Evolutionary conservation across 2,888 invertebrate species (phyloP), one percentile per base, ranked within the genome.

Genomic region (Drosophila seclusa): DNA sequence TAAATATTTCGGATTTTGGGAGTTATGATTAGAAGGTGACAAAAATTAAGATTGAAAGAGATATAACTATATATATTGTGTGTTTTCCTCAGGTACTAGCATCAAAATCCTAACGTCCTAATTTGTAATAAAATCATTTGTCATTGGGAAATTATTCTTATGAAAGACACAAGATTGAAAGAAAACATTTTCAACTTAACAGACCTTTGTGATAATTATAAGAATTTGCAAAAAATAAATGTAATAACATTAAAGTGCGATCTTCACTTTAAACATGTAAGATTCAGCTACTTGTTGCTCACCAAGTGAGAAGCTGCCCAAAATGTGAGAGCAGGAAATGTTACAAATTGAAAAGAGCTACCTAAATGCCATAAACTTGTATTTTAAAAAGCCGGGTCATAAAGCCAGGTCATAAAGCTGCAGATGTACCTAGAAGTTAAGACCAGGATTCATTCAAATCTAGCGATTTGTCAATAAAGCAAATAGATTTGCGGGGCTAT

Each of bases 371-470:
- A 42, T 66, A 58, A 58, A n/a, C 21, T 18, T 34, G 36, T 53
- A 38, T 54, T 65, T 21, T 45, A 4, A 45, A 45, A 7, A 16
- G 45, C 45, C 45, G 45, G 11, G 27, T 27, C 38, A 55, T 55
- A 38, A 54, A 38, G 27, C 36, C 27, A 27, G 18, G 54, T n/a
- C 36, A 59, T 75, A 76, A 78, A 74, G 48, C 75, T 63, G 59
- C 16, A 40, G 38, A 62, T 24, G 42, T 65, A 65, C 68, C 66
- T 68, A 59, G 69, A 70, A 81, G 82, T 68, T 79, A 73, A 82
- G 68, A 67, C 64, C 55, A 67, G 85, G 87, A 85, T 83, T 85
- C 87, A 87, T 87, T 87, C 85, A 87, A 85, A 85, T 81, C 85
- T 81, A 62, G 65, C 61, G 84, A 83, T 79, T 85, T 87, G 81